Percentiles rank a stretch among this genome's conserved stretches.
phyloP scores from a whole-genome alignment of 2,888 invertebrate genomes.

The Listrodromus nycthemerus region DNA sequence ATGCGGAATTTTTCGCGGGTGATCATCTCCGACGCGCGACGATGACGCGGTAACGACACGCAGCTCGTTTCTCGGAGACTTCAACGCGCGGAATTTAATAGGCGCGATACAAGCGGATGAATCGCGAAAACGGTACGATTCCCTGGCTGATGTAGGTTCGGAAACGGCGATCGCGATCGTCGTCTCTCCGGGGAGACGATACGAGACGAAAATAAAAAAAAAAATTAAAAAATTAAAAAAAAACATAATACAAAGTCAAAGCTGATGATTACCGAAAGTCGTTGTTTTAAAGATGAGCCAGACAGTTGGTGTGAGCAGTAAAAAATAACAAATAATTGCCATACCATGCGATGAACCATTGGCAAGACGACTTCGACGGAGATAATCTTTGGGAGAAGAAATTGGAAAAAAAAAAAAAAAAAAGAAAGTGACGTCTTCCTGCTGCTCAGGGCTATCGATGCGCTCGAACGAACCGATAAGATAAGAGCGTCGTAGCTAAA shows the following conservation, averaged over 20 bases:
- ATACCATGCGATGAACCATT: background rate
- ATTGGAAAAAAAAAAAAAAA: background rate
- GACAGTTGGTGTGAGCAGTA: too few relatives aligned
- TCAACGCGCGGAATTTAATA: constrained; percentile 1
- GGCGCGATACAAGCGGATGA: constrained; percentile 14
- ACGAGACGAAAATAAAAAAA: too few relatives aligned
- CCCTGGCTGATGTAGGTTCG: background rate
- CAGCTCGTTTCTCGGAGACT: constrained; percentile 8
- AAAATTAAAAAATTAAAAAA: too few relatives aligned
- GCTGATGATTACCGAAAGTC: too few relatives aligned
- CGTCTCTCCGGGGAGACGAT: constrained; percentile 9
- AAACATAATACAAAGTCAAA: too few relatives aligned
- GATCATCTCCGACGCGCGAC: background rate
- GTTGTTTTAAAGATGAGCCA: too few relatives aligned
- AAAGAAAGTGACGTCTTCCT: background rate
- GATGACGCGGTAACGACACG: constrained; percentile 1
- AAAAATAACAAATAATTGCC: too few relatives aligned
- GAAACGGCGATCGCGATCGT: background rate
- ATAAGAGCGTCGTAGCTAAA: background rate
- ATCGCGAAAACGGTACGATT: constrained; percentile 49
- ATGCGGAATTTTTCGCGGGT: background rate
- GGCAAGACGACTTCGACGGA: background rate
- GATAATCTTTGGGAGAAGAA: background rate
- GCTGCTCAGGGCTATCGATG: background rate
- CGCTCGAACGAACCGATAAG: background rate